These are phyloP conservation scores for Hylomyscus alleni DNA, from an alignment of 2,797 vertebrate genomes.

Conservation along the genomic window DNA sequence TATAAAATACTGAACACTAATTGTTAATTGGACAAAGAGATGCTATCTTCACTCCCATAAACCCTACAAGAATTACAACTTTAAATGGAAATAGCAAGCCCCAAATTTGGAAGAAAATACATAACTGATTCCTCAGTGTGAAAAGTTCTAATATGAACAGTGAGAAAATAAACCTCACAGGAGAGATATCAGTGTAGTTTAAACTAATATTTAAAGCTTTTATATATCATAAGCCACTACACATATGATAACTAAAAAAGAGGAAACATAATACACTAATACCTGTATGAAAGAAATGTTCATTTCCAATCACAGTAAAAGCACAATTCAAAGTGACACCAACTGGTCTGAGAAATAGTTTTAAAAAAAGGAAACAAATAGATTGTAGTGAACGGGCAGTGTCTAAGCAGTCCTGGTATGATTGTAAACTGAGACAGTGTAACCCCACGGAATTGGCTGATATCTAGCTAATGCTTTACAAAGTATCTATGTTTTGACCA, in stretches of 20 bases:
- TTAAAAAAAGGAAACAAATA: conserved; percentile 44
- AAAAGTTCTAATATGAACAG: background rate
- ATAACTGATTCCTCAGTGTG: background rate
- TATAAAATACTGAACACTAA: conserved; percentile 21
- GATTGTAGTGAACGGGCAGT: background rate
- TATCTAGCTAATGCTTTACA: background rate
- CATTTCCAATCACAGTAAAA: background rate
- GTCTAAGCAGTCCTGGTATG: background rate
- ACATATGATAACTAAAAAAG: background rate
- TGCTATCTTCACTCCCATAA: background rate
- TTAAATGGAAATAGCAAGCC: background rate
- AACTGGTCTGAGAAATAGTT: conserved; percentile 20
- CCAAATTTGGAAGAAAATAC: background rate
- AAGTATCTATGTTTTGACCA: background rate
- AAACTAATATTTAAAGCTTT: background rate
- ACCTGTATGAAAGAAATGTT: background rate
- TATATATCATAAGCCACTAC: background rate
- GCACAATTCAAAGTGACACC: conserved; percentile 1
- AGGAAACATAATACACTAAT: background rate
- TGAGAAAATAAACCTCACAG: background rate
- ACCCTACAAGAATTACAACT: background rate
- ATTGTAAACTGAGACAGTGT: background rate
- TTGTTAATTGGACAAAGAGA: background rate
- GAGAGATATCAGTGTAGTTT: background rate
- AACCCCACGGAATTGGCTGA: background rate